Evolutionary conservation across 2,797 vertebrate species (phyloP).

Genomic region (Poliocrania exsul): DNA sequence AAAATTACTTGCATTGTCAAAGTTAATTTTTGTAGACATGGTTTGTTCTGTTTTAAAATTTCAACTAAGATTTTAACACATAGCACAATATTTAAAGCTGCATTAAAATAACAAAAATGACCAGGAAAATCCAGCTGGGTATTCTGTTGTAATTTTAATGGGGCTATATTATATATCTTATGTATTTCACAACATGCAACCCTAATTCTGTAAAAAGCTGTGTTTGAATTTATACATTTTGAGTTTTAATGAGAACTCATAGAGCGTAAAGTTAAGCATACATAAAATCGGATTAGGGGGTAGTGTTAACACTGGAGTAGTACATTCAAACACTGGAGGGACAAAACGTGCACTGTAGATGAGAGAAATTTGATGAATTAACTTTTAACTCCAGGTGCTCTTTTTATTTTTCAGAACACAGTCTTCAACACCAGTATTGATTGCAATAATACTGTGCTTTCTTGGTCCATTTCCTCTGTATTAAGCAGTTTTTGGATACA

Average conservation of each 20-base stretch:
- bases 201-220: slow-evolving; percentile 54
- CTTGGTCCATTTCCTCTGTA: not conserved
- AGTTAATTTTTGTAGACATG: not conserved
- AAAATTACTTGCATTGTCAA: not conserved
- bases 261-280: slow-evolving; percentile 53
- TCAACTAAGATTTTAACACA: not conserved
- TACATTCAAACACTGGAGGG: slow-evolving; percentile 31
- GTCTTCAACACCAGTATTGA: not conserved
- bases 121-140: slow-evolving; percentile 45
- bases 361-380: slow-evolving; percentile 41
- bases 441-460: not conserved
- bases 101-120: slow-evolving; percentile 59
- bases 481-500: not conserved
- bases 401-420: slow-evolving; percentile 1
- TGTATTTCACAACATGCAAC: slow-evolving; percentile 57
- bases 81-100: not conserved
- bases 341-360: not conserved
- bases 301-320: slow-evolving; percentile 27
- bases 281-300: slow-evolving; percentile 52
- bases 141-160: slow-evolving; percentile 54
- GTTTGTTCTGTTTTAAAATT: not conserved
- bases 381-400: not conserved
- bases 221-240: slow-evolving; percentile 64
- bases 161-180: slow-evolving; percentile 33
- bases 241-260: slow-evolving; percentile 61